Evolutionary conservation across 2,888 invertebrate species (phyloP).

Genomic region (Himalopsyche japonica): DNA sequence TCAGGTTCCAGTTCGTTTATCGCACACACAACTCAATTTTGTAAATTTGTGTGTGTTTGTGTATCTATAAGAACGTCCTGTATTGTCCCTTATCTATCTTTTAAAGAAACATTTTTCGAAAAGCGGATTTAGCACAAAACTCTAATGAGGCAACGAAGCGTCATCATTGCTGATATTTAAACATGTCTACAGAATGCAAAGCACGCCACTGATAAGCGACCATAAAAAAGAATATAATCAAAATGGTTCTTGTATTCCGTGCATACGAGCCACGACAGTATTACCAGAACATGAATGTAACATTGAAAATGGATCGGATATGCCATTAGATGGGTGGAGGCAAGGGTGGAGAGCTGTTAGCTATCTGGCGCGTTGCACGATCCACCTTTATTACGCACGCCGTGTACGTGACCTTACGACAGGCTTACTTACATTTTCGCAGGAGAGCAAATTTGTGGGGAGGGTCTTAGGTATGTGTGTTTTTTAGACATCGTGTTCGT

Average conservation of each 20-base stretch:
- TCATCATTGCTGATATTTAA: too few relatives aligned
- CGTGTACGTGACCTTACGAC: slow-evolving; percentile 30
- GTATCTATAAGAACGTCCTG: too few relatives aligned
- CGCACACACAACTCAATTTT: too few relatives aligned
- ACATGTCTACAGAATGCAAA: background rate
- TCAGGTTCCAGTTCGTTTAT: too few relatives aligned
- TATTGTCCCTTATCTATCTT: too few relatives aligned
- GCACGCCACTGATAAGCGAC: background rate
- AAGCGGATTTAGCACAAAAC: too few relatives aligned
- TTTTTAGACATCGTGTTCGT: background rate
- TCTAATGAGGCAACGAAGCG: too few relatives aligned
- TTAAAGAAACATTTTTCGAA: too few relatives aligned
- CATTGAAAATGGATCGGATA: background rate
- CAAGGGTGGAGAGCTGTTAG: background rate
- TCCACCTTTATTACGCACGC: slow-evolving; percentile 34
- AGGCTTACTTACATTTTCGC: slow-evolving; percentile 17
- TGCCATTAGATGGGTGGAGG: background rate
- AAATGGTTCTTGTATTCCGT: background rate
- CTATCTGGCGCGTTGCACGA: slow-evolving; percentile 15
- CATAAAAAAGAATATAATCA: background rate
- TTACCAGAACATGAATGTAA: background rate
- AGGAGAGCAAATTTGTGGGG: slow-evolving; percentile 12
- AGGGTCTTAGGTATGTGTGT: background rate
- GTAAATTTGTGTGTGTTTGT: too few relatives aligned
- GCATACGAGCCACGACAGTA: background rate